These are phyloP conservation scores for Drosophila ironensis DNA, from an alignment of 1,140 invertebrate genomes.

Conservation along the genomic window DNA sequence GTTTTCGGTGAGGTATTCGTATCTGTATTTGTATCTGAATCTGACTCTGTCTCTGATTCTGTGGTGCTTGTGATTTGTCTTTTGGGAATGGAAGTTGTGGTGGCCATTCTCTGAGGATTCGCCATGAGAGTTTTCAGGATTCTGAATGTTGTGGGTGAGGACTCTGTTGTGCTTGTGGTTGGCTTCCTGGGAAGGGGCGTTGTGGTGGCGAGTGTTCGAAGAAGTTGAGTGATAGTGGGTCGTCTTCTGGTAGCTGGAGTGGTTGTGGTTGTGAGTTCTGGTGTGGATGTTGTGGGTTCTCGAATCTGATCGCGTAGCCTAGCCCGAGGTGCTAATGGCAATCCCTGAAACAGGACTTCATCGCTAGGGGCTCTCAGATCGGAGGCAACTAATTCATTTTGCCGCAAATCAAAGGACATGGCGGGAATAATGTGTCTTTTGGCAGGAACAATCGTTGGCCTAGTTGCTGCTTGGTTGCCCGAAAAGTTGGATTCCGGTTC, in stretches of 20 bases:
- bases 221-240: neutral
- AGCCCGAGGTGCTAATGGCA: no score
- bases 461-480: neutral
- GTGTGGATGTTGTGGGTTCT: neutral
- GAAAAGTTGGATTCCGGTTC: conserved; percentile 15
- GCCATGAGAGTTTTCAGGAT: neutral
- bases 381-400: neutral
- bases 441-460: neutral
- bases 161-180: neutral
- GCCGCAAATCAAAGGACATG: neutral
- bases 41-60: no score
- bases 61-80: neutral
- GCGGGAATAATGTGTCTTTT: conserved; percentile 5
- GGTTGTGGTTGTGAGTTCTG: neutral
- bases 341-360: neutral
- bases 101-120: no score
- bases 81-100: no score
- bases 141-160: neutral
- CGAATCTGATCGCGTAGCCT: neutral
- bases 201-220: neutral
- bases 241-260: no score
- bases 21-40: no score
- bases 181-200: neutral
- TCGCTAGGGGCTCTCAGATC: neutral
- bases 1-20: no score